Percentiles rank a stretch among this genome's conserved stretches.
These are phyloP conservation scores for Griposia aprilina DNA, from an alignment of 2,888 invertebrate species.

Conservation along the genomic window DNA sequence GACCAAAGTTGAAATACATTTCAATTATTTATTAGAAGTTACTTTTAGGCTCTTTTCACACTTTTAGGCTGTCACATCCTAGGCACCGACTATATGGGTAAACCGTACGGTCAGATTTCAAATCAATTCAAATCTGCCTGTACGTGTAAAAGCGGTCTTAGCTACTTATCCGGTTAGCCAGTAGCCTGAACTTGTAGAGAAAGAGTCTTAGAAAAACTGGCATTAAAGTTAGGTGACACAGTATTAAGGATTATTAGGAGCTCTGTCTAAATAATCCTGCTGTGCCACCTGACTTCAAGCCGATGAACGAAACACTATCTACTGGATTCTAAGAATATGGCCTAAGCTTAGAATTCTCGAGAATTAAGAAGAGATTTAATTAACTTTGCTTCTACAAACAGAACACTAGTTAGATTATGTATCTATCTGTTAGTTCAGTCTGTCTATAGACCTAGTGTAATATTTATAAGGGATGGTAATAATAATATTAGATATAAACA, in stretches of 20 bases:
- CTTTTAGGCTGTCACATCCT: background rate
- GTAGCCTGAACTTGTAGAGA: background rate
- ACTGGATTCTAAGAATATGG: background rate
- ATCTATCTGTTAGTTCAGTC: constrained; percentile 14
- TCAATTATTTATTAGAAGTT: constrained; percentile 1
- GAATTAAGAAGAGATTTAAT: constrained; percentile 23
- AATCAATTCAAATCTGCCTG: background rate
- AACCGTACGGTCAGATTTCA: background rate
- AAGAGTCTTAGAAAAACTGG: background rate
- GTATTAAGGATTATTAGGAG: background rate
- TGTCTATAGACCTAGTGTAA: background rate
- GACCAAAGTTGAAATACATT: constrained; percentile 25
- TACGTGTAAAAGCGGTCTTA: background rate
- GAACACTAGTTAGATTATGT: constrained; percentile 5
- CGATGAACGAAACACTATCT: constrained; percentile 7
- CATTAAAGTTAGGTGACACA: background rate
- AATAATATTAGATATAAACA: background rate
- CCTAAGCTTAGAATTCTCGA: background rate
- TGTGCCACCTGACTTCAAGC: background rate
- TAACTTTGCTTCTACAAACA: constrained; percentile 24
- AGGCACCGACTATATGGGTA: background rate
- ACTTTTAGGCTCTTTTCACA: background rate
- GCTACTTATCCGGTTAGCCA: background rate
- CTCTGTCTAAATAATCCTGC: background rate
- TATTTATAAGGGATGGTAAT: background rate